A percentile compares a stretch with the other conserved stretches of the same genome.
Conservation (phyloP, 2,797 vertebrate genomes). For the Amphiprion clarkii region DNA sequence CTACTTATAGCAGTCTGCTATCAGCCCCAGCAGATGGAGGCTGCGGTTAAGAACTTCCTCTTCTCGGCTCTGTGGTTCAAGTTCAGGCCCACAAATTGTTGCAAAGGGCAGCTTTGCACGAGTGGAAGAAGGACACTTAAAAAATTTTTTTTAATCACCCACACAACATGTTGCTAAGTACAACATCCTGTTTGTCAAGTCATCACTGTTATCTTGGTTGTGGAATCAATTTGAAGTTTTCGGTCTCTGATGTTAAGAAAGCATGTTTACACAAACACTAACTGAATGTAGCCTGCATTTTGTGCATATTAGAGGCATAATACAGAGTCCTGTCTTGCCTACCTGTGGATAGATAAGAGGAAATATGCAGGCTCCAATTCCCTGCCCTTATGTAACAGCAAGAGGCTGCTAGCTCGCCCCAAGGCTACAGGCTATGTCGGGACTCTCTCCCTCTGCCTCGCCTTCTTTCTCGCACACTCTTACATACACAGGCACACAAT, state of each 20-base stretch:
- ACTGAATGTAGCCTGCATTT: conserved; percentile 17
- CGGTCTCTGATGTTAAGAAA: conserved; percentile 7
- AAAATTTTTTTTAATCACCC: conserved; percentile 25
- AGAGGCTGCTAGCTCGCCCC: conserved; percentile 63
- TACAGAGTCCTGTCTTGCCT: neutral
- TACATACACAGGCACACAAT: conserved; percentile 47
- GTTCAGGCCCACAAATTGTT: conserved; percentile 19
- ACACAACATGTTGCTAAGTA: conserved; percentile 29
- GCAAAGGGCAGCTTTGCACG: conserved; percentile 18
- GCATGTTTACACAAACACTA: conserved; percentile 23
- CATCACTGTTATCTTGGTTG: neutral
- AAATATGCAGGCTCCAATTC: conserved; percentile 47
- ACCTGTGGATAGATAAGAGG: conserved; percentile 31
- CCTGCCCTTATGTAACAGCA: conserved; percentile 60
- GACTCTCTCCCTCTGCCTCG: conserved; percentile 29
- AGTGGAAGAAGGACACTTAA: neutral
- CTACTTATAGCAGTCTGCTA: conserved; percentile 36
- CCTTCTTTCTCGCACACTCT: conserved; percentile 38
- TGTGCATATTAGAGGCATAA: conserved; percentile 1
- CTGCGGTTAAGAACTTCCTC: conserved; percentile 63
- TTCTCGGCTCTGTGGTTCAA: conserved; percentile 18
- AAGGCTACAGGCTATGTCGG: conserved; percentile 59
- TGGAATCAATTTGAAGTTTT: conserved; percentile 1
- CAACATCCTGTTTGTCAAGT: conserved; percentile 61
- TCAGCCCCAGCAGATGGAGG: conserved; percentile 17